Conservation (phyloP, 2,113 vertebrate species). For the Scolopax mira region DNA sequence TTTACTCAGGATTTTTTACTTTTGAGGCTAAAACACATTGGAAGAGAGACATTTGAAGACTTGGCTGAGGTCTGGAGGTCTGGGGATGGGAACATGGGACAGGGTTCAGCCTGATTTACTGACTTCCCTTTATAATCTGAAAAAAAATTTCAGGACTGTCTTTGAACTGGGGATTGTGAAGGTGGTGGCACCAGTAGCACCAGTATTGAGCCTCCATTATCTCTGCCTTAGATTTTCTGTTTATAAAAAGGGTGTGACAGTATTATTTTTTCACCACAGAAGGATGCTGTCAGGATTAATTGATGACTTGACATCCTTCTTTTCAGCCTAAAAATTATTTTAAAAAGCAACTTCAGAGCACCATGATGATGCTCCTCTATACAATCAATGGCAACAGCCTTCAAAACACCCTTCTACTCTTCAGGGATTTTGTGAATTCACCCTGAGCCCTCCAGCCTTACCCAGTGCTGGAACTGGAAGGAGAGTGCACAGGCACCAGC, state of each 20-base stretch:
- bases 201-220: not conserved
- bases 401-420: not conserved
- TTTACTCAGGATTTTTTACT: not conserved
- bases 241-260: constrained; percentile 22
- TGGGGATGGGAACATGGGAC: not conserved
- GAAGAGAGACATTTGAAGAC: not conserved
- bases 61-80: not conserved
- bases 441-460: not conserved
- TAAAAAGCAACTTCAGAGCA: not conserved
- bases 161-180: not conserved
- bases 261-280: constrained; percentile 58
- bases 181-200: not conserved
- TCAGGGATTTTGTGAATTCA: not conserved
- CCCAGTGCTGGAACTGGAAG: not conserved
- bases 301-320: constrained; percentile 52
- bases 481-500: not conserved
- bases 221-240: not conserved
- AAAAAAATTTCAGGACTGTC: not conserved
- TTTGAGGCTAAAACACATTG: not conserved
- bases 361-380: not conserved
- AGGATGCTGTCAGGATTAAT: constrained; percentile 58
- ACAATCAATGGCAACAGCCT: not conserved
- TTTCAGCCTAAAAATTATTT: constrained; percentile 8
- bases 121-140: not conserved
- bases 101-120: not conserved